Evolutionary conservation across 2,113 vertebrate species (phyloP), one percentile per base, ranked within the genome.

Genomic region (Cnemophilus loriae): DNA sequence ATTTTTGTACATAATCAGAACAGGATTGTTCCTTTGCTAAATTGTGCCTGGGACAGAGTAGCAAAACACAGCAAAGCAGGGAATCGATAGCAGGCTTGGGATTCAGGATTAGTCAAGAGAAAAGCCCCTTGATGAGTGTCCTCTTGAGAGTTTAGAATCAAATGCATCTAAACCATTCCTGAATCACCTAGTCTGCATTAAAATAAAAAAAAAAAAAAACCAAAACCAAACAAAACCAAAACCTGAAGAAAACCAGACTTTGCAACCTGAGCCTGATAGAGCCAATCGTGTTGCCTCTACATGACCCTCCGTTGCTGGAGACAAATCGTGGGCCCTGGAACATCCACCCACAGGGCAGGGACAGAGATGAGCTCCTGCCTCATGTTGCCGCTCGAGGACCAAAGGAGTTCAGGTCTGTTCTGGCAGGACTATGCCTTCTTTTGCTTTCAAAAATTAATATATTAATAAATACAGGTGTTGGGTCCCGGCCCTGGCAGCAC

Each of bases 391-490:
- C 55, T 75, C 60, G 28, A 78, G 60, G 18, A 55, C 15, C 30
- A 73, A 6, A 57, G 49, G 39, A 39, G 65, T 9, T 77, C 42
- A 64, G 50, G 13, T 42, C 30, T 46, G 28, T 11, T 49, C 59
- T 47, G 41, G 24, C 69, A 53, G 44, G 23, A 7, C 55, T 35
- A 7, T 37, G 19, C 37, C 27, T 57, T 17, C 65, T 59, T 47
- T 32, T 82, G 44, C 27, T 64, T 68, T 79, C 53, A 82, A 39
- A 75, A 92, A 93, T 71, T 67, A 55, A 81, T 28, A 26, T 59
- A 57, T 69, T 79, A 78, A 61, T 79, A 84, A 56, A 82, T 27
- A 70, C 78, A 96, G 87, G 89, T 91, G 39, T 28, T 26, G 27
- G 27, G 64, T 33, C 83, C 64, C 85, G 96, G 95, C 89, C 77